phyloP scores from a whole-genome alignment of 1,140 invertebrate species.

The Drosophila hydei region DNA sequence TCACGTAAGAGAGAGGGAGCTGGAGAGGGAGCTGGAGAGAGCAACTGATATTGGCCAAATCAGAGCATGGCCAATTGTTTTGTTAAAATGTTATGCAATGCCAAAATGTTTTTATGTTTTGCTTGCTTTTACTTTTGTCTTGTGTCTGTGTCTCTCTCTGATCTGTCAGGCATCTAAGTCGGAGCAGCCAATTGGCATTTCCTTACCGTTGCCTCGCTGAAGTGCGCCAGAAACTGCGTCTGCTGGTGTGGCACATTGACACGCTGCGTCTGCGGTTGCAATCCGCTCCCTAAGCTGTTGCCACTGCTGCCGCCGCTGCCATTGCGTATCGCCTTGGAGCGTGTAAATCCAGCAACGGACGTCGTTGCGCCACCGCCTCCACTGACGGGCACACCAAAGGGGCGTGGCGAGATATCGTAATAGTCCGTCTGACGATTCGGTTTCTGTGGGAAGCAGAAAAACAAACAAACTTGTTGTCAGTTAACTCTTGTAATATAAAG shows the following conservation, averaged over 20 bases:
- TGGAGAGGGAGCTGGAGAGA: constrained; percentile 1
- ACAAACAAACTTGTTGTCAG: constrained; percentile 22
- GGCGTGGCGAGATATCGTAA: constrained; percentile 83
- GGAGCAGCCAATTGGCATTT: constrained; percentile 38
- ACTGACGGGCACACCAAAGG: constrained; percentile 67
- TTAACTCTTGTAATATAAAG: no score
- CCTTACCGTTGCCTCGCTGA: constrained; percentile 67
- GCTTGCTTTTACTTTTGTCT: constrained; percentile 60
- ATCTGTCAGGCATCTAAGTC: not conserved
- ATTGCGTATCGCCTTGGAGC: constrained; percentile 77
- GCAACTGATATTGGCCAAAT: constrained; percentile 72
- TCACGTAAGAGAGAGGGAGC: constrained; percentile 48
- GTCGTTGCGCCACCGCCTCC: constrained; percentile 35
- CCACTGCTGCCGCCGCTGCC: constrained; percentile 35
- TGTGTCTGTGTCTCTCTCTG: constrained; percentile 5
- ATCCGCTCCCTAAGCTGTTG: constrained; percentile 52
- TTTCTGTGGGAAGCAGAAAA: constrained; percentile 59
- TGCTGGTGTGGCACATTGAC: constrained; percentile 23
- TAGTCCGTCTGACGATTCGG: constrained; percentile 75
- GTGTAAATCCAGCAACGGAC: constrained; percentile 58
- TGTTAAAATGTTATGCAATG: constrained; percentile 69
- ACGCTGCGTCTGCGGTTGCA: constrained; percentile 55
- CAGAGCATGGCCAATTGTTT: constrained; percentile 79
- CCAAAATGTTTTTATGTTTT: constrained; percentile 46
- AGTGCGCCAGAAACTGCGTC: constrained; percentile 79